Evolutionary conservation across 37 sponge, comb jelly and placozoan species (phyloP), one percentile per base, ranked within the genome.

Genomic region (Agelas oroides): DNA sequence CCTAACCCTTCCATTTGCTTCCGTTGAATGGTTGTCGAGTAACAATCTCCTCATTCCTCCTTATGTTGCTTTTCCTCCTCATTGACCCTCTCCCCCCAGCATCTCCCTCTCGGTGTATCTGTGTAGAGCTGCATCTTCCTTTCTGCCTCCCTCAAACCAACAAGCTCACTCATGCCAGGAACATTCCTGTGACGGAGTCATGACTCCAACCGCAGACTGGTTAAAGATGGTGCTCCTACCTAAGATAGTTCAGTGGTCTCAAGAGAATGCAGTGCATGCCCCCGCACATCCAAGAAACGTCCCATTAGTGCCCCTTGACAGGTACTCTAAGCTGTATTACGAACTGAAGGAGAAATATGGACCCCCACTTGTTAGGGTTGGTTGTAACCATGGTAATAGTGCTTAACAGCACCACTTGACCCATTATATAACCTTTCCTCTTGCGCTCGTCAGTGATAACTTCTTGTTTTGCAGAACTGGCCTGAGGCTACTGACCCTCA

Each of bases 401-500:
- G 8, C 46, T 12, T 46, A 3, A 12, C 8, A 8, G 3, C 46
- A 46, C 46, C 8, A 8, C 8, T 12, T 46, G 46, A 46, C 46
- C 46, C 46, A 8, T 8, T 46, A 8, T 46, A 46, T 46, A 8
- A 46, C 46, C 46, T 46, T 3, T 46, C 46, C 3, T 8, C 3
- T 46, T 3, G 8, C 46, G n/a, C n/a, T n/a, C n/a, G n/a, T n/a
- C n/a, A n/a, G n/a, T n/a, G n/a, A n/a, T 8, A 46, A 12, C 46
- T 46, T 46, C 56, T 5, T 17, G 25, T 24, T 59, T 20, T 77
- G 33, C 53, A 97, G 95, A 82, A 79, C 34, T 97, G 97, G 97
- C 92, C 97, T 5, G 97, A 97, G 59, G 70, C 73, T 0, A 96
- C 97, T n/a, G 96, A 98, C 74, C 97, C 99, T 33, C 64, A 85